A percentile compares a stretch with the other conserved stretches of the same genome.
Conservation (phyloP, 1,140 invertebrate genomes). For the Akabosia matsudoensis region DNA sequence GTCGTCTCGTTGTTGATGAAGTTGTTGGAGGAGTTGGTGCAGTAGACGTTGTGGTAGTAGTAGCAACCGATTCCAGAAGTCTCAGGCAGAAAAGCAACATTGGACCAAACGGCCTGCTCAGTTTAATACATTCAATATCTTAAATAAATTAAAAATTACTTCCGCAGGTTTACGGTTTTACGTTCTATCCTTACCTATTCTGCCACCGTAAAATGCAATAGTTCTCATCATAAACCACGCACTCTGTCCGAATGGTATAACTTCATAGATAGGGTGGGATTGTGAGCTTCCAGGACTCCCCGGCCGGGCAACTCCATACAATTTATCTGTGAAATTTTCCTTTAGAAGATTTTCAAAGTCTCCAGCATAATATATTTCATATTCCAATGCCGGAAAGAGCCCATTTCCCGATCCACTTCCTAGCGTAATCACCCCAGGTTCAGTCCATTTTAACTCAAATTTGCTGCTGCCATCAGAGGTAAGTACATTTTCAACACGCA, state of each 20-base stretch:
- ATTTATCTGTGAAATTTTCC: background rate
- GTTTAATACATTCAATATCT: too few species aligned
- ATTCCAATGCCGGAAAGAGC: background rate
- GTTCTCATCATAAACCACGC: too few species aligned
- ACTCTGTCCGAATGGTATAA: too few species aligned
- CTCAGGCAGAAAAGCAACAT: background rate
- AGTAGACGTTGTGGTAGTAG: background rate
- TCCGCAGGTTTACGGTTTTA: too few species aligned
- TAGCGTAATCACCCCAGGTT: background rate
- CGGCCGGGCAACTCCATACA: background rate
- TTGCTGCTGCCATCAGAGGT: background rate
- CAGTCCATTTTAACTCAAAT: background rate
- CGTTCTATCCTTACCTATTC: too few species aligned
- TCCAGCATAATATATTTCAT: background rate
- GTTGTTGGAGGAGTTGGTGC: background rate
- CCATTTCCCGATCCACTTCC: background rate
- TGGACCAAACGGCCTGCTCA: background rate
- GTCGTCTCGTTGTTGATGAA: background rate
- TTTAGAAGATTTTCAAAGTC: background rate
- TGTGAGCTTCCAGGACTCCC: background rate
- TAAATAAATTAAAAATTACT: too few species aligned
- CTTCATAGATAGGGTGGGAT: background rate
- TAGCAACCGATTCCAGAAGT: background rate
- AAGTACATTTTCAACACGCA: background rate
- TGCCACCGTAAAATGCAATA: too few species aligned